Evolutionary conservation across 2,113 vertebrate genomes (phyloP).

Genomic region (Melanostigma gelatinosum): DNA sequence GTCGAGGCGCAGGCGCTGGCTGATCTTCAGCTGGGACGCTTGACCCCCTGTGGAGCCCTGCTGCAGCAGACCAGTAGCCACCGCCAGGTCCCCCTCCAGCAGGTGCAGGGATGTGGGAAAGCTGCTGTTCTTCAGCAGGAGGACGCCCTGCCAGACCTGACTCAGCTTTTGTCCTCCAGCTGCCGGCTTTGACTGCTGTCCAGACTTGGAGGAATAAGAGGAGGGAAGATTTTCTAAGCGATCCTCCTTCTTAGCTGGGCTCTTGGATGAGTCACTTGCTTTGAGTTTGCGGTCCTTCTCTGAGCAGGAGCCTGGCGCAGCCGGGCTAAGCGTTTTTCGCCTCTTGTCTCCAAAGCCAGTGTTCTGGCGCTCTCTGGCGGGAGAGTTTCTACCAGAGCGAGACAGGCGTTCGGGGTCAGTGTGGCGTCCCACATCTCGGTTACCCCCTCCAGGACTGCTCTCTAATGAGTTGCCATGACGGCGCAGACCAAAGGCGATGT

Average conservation of each 20-base stretch:
- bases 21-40: conserved; percentile 96
- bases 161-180: conserved; percentile 84
- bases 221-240: conserved; percentile 61
- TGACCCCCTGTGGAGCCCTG: conserved; percentile 87
- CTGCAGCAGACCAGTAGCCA: conserved; percentile 89
- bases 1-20: conserved; percentile 95
- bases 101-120: conserved; percentile 97
- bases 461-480: conserved; percentile 89
- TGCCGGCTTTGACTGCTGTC: conserved; percentile 71
- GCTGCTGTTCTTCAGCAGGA: conserved; percentile 97
- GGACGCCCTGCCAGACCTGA: conserved; percentile 95
- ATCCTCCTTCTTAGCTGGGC: conserved; percentile 84
- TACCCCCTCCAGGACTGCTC: conserved; percentile 89
- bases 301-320: neutral
- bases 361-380: conserved; percentile 86
- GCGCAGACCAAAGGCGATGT: conserved; percentile 85
- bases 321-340: conserved; percentile 62
- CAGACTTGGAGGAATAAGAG: conserved; percentile 74
- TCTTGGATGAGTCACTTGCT: conserved; percentile 84
- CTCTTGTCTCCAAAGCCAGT: conserved; percentile 86
- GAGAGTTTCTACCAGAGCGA: conserved; percentile 87
- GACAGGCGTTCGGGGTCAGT: conserved; percentile 88
- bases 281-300: conserved; percentile 85
- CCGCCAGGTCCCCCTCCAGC: conserved; percentile 90
- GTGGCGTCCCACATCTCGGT: conserved; percentile 85